Base-by-base conservation (phyloP, 2,797 vertebrate species). In the Parauchenoglanis ngamensis region DNA sequence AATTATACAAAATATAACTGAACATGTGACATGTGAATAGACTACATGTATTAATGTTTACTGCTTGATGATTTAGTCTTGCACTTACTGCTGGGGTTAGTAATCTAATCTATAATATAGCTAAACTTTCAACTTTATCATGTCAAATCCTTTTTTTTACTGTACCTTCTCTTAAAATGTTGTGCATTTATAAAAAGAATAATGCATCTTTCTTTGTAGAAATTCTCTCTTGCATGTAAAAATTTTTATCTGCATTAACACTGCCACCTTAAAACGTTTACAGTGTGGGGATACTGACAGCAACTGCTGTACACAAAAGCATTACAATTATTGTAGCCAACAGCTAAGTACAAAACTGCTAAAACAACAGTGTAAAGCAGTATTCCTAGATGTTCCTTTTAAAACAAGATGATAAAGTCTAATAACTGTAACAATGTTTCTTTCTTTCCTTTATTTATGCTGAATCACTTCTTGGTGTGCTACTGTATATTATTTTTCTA, bases 51-150 rank as follows among this genome's bases (percentile, higher is more conserved):
- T 68, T 72, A 79, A 89, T 89, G 92, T 93, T 93, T 92, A 91
- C 92, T 89, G 88, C 87, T 81, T 86, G 90, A 89, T 87, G 80
- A 86, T 85, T 87, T 89, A 87, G 76, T 84, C 90, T 92, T 88
- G 85, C 90, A 87, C 70, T n/a, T 61, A 86, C 80, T 86, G 85
- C 72, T 52, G 80, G 81, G 73, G 67, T 73, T 84, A 83, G 78
- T 54, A 57, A 76, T 84, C 79, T 63, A 84, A 88, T 73, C 25
- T 35, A 59, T 72, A 21, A 86, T 78, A 70, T 52, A 65, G 54
- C 10, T 59, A 56, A 81, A 77, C 91, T 92, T 92, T 92, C 91
- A 92, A 90, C 89, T 90, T 92, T 84, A 90, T 90, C 56, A 83
- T 89, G 49, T 91, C 87, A 35, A 25, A 72, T 76, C 3, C 40